Evolutionary conservation across 2,797 vertebrate species (phyloP), one percentile per base, ranked within the genome.

Genomic region (Hoplostethus mediterraneus): DNA sequence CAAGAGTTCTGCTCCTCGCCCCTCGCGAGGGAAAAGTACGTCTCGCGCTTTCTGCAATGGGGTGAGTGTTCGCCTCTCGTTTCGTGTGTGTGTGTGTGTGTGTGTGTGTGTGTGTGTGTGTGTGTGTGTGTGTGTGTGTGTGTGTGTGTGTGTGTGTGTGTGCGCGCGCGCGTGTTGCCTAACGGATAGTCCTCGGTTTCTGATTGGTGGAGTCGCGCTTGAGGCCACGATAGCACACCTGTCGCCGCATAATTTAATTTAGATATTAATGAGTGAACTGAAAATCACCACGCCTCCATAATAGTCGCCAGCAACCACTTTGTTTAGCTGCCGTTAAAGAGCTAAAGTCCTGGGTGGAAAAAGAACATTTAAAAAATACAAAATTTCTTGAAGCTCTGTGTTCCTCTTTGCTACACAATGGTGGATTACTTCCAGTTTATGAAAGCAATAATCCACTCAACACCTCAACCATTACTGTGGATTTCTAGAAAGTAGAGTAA

Each of bases 11-110:
- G 86, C 25, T 85, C 91, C 5, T 96, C 95, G 0, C 72, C 91
- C 8, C 85, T 95, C 30, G 83, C 91, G 54, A 88, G 90, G 69
- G 95, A 97, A 87, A 96, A 94, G 71, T 94, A 95, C 42, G 92
- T 96, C 75, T 90, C 83, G 6, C 90, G 94, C 63, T 97, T 97
- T 81, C 89, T 96, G 51, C 91, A 94, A 58, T 97, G 94, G 94
- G 95, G 95, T 96, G 76, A 96, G 96, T 95, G 67, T 9, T 53
- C 47, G n/a, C 17, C 1, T 59, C 16, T 38, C 28, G 10, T 55
- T 60, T 31, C 28, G 16, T 21, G 61, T 12, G 45, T 51, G 12
- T 71, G 6, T 4, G 38, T 57, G 16, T 57, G 28, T 47, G 33
- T 67, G 13, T 31, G 52, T 67, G 64, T 33, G 38, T 44, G 40